Conservation (phyloP, 2,113 vertebrate species). For the Dipodomys stephensi region DNA sequence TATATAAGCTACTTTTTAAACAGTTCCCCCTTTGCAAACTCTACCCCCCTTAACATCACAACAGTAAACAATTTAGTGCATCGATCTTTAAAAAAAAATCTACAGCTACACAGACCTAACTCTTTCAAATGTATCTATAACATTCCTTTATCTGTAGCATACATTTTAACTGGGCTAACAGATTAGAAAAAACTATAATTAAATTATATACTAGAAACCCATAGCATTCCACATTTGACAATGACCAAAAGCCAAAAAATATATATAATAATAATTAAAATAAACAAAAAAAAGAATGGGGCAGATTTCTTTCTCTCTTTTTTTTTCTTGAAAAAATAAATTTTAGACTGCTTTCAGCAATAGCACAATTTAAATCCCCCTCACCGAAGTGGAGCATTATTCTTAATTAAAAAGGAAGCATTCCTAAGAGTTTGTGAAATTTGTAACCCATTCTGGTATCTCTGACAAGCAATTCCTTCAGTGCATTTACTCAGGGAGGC, state of each 20-base stretch:
- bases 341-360: constrained; percentile 91
- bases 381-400: constrained; percentile 79
- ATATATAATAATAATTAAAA: constrained; percentile 38
- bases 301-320: constrained; percentile 82
- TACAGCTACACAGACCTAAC: constrained; percentile 91
- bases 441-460: constrained; percentile 90
- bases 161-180: constrained; percentile 92
- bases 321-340: constrained; percentile 89
- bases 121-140: constrained; percentile 90
- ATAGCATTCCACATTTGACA: constrained; percentile 92
- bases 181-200: constrained; percentile 94
- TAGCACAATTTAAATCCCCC: constrained; percentile 90
- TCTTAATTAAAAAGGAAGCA: constrained; percentile 83
- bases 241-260: constrained; percentile 92
- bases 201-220: constrained; percentile 93
- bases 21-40: constrained; percentile 91
- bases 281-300: constrained; percentile 89
- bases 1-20: constrained; percentile 94
- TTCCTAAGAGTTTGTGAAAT: constrained; percentile 86
- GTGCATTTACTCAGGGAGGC: constrained; percentile 91
- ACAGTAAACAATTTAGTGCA: constrained; percentile 94
- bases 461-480: constrained; percentile 91
- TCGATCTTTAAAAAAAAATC: constrained; percentile 89
- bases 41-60: constrained; percentile 91
- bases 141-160: constrained; percentile 92